Base-by-base conservation (phyloP, 2,797 vertebrate species). In the Anguilla anguilla region DNA sequence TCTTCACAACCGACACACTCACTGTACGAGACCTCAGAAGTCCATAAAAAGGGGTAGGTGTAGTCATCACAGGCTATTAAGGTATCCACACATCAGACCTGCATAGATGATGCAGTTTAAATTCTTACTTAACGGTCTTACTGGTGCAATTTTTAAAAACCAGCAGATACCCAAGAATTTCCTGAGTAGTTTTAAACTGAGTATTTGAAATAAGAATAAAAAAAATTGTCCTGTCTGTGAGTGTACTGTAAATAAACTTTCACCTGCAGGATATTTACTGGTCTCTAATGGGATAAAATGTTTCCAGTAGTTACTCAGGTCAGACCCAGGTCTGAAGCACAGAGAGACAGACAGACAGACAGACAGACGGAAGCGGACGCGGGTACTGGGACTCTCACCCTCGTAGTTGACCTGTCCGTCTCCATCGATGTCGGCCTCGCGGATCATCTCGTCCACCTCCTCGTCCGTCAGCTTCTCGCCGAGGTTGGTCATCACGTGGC, bases 321-420 rank as follows among this genome's bases (percentile, higher is more conserved):
- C 43, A 46, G 51, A 59, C 19, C n/a, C 15, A 28, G 25, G 51
- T 13, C 15, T 49, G 53, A 15, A 6, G 25, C 81, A 46, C 25
- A 28, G 53, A 9, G 2, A 49, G 15, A 46, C 0, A 67, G 43
- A 64, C 3, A 67, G 43, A 64, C 3, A 28, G 39, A n/a, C 0
- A 74, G 25, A 11, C 35, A 72, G 9, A 2, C 19, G 25, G 43
- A 53, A 31, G 51, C 5, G 7, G n/a, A 74, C 4, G 39, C 39
- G 53, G 39, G 25, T 6, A 10, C 6, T 31, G 0, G 72, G 53
- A 3, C 69, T 31, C 94, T 92, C 92, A 98, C 97, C 97, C 95
- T 98, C 97, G 0, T 98, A 98, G 93, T 98, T 98, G 95, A 98
- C 97, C 91, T 98, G 97, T 87, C 97, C 97, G 0, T 98, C 97